Conservation (phyloP, 2,888 invertebrate genomes). For the Octodonta nipae region DNA sequence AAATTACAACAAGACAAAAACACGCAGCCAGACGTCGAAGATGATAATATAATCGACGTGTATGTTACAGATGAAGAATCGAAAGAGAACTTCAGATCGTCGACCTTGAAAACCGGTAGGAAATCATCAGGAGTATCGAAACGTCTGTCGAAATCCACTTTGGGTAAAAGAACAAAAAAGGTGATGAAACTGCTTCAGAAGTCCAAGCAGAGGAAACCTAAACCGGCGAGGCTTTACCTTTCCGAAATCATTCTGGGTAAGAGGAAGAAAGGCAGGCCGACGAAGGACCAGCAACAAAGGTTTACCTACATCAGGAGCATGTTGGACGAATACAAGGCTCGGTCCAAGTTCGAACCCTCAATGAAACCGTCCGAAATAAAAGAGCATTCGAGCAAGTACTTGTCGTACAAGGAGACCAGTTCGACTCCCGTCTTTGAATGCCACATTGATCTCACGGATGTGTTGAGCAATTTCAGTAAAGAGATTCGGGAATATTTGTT, state of each 20-base stretch:
- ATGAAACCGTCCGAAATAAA: not conserved
- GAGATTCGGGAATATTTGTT: slow-evolving; percentile 19
- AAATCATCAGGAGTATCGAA: too few species aligned
- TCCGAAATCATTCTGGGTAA: too few species aligned
- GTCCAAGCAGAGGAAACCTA: not conserved
- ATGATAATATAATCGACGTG: not conserved
- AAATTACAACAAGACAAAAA: too few species aligned
- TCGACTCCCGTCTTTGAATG: slow-evolving; percentile 21
- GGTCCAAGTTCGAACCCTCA: slow-evolving; percentile 4
- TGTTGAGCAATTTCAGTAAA: slow-evolving; percentile 19
- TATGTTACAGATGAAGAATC: slow-evolving; percentile 5
- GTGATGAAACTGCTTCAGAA: slow-evolving; percentile 2
- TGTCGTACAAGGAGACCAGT: slow-evolving; percentile 10
- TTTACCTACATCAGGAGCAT: slow-evolving; percentile 8
- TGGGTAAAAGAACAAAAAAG: slow-evolving; percentile 2
- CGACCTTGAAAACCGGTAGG: too few species aligned
- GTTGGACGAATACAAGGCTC: slow-evolving; percentile 8
- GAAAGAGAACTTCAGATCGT: slow-evolving; percentile 11
- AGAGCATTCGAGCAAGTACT: slow-evolving; percentile 7
- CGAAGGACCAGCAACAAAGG: too few species aligned
- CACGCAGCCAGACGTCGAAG: not conserved
- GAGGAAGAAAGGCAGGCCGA: slow-evolving; percentile 11
- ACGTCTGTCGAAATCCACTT: too few species aligned
- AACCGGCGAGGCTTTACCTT: slow-evolving; percentile 7
- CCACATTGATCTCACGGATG: slow-evolving; percentile 19